Percentiles rank a stretch among this genome's conserved stretches.
Conservation (phyloP, 2,888 invertebrate species). For the Drosophila sordidula region DNA sequence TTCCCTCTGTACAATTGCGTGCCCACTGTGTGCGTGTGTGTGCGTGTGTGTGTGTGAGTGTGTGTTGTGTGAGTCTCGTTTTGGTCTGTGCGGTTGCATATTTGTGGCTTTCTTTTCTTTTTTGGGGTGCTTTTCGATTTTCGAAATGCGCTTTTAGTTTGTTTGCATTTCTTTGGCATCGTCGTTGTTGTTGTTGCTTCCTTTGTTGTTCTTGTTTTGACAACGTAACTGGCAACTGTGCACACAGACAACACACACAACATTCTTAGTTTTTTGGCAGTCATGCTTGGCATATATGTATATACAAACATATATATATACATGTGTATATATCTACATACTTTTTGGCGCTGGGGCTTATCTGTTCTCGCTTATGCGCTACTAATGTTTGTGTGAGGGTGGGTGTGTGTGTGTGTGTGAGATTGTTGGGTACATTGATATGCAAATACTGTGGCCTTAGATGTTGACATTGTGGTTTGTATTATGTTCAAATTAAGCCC, state of each 20-base stretch:
- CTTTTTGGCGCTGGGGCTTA: slow-evolving; percentile 53
- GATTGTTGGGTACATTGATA: slow-evolving; percentile 54
- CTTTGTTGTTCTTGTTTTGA: slow-evolving; percentile 28
- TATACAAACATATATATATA: neutral
- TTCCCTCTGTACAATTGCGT: slow-evolving; percentile 5
- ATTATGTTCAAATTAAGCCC: slow-evolving; percentile 20
- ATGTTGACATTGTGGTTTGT: slow-evolving; percentile 51
- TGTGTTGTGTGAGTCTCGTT: slow-evolving; percentile 34
- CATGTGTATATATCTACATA: slow-evolving; percentile 26
- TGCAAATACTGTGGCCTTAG: slow-evolving; percentile 55
- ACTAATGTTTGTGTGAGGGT: slow-evolving; percentile 4
- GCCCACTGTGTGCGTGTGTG: neutral
- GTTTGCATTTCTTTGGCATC: slow-evolving; percentile 59
- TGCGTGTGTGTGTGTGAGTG: neutral
- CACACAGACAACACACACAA: slow-evolving; percentile 22
- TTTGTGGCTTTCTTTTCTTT: slow-evolving; percentile 58
- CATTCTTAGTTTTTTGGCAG: slow-evolving; percentile 7
- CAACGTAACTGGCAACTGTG: slow-evolving; percentile 49
- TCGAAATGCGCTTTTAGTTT: slow-evolving; percentile 70
- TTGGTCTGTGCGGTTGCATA: slow-evolving; percentile 64
- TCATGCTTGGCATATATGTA: slow-evolving; percentile 10
- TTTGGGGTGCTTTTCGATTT: slow-evolving; percentile 60
- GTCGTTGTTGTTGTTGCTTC: slow-evolving; percentile 17
- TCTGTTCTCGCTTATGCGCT: slow-evolving; percentile 43
- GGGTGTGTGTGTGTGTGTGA: slow-evolving; percentile 5